These are phyloP conservation scores for Molossus molossus DNA, from an alignment of 2,797 vertebrate species.

Conservation along the genomic window DNA sequence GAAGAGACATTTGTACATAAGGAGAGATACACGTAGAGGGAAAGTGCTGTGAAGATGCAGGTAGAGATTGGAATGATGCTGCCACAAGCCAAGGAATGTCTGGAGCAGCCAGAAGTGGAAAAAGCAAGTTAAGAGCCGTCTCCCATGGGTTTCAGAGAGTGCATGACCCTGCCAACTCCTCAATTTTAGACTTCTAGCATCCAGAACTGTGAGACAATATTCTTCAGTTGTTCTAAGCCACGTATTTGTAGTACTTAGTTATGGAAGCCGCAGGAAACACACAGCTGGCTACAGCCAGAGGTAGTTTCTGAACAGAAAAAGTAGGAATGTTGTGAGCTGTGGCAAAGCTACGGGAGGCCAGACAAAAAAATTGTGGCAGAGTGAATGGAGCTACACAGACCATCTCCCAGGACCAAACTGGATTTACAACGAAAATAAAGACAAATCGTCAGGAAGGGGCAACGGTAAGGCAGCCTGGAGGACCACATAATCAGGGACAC, in stretches of 20 bases:
- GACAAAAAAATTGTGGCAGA: no score
- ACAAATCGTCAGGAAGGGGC: no score
- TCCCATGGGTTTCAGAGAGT: not conserved
- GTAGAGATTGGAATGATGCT: not conserved
- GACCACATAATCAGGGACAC: no score
- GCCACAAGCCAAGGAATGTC: not conserved
- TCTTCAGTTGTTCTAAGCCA: not conserved
- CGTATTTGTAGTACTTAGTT: not conserved
- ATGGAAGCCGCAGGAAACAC: not conserved
- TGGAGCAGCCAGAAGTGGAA: not conserved
- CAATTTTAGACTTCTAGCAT: not conserved
- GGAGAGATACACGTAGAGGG: not conserved
- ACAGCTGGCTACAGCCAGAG: not conserved
- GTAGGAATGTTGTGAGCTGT: not conserved
- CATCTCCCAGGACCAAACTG: no score
- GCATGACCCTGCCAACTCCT: fast-evolving
- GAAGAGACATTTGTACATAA: not conserved
- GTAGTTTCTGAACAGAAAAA: not conserved
- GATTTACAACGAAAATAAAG: no score
- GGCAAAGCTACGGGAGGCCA: not conserved
- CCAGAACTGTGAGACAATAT: not conserved
- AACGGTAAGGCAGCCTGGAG: no score
- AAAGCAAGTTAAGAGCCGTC: not conserved
- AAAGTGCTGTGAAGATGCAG: not conserved
- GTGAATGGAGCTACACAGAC: no score